Base-by-base conservation (phyloP, 2,113 vertebrate species). In the Podarcis raffonei region DNA sequence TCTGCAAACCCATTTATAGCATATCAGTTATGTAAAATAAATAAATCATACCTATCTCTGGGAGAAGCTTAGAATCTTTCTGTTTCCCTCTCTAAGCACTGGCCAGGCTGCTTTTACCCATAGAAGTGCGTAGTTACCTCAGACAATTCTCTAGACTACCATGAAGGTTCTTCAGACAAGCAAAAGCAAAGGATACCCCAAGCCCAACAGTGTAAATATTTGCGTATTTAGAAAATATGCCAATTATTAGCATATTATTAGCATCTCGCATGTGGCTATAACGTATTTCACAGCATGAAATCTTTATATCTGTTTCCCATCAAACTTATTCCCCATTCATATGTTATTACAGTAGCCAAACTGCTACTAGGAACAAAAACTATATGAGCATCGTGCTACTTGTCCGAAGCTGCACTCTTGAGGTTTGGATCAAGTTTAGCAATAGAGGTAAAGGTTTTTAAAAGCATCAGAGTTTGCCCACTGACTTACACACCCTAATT, bases 231-330 rank as follows among this genome's bases (percentile, higher is more conserved):
- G 89, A 84, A 91, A 89, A 48, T 81, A 20, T 78, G 85, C 81
- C 92, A 90, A 90, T 93, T 80, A 76, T n/a, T 65, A 94, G 84
- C 69, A 89, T 37, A 90, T 92, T 80, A 76, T n/a, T 65, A 94
- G 84, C 69, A 89, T 32, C 75, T 95, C 68, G 42, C 57, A 59
- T 81, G 87, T 48, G 42, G 8, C 42, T 48, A 1, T 48, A 48
- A 48, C 1, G 8, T 48, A 48, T 48, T 48, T 48, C 82, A 66
- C 3, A 62, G 23, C 89, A 92, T 84, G 15, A 90, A 90, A 30
- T 87, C 81, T 86, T 92, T 93, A 87, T 83, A 85, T 9, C 76
- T 83, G 77, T 32, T 71, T 93, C 90, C 39, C 66, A 90, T 8
- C 84, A 84, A 30, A 71, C 6, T 1, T 57, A 59, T 75, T 48